These are phyloP conservation scores for Microhierax caerulescens DNA, from an alignment of 2,797 vertebrate genomes.

Conservation along the genomic window DNA sequence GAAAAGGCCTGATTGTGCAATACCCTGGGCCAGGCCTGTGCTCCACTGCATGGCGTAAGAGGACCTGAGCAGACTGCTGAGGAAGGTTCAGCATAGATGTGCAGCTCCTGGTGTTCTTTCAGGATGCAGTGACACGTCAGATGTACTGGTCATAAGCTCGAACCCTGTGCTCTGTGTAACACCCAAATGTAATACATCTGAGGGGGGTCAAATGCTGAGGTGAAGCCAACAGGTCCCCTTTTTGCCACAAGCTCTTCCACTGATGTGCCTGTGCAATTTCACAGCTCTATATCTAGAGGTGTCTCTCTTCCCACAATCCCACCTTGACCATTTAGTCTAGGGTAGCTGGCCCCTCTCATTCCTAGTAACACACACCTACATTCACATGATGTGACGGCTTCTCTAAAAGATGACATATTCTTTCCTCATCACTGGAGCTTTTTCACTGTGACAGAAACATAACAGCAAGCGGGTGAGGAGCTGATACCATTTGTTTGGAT, in stretches of 20 bases:
- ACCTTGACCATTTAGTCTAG: neutral
- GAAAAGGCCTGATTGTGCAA: neutral
- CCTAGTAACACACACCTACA: neutral
- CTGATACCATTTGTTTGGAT: neutral
- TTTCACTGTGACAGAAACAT: neutral
- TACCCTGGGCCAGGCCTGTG: neutral
- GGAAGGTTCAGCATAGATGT: neutral
- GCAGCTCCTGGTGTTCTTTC: neutral
- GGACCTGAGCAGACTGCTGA: neutral
- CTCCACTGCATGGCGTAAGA: neutral
- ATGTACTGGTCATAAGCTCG: neutral
- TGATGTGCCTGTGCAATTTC: neutral
- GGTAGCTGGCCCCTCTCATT: neutral
- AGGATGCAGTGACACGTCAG: neutral
- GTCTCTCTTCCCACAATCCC: neutral
- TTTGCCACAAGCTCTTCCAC: neutral
- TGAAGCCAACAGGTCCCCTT: neutral
- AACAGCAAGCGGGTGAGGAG: neutral
- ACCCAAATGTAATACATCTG: rapidly evolving
- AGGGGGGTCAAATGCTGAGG: neutral
- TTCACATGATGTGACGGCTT: neutral
- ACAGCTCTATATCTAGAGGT: neutral
- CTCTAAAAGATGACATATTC: neutral
- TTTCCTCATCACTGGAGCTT: neutral
- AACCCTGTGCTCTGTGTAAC: neutral